Conservation (phyloP, 2,888 invertebrate species). For the Polyommatus iphigenia region DNA sequence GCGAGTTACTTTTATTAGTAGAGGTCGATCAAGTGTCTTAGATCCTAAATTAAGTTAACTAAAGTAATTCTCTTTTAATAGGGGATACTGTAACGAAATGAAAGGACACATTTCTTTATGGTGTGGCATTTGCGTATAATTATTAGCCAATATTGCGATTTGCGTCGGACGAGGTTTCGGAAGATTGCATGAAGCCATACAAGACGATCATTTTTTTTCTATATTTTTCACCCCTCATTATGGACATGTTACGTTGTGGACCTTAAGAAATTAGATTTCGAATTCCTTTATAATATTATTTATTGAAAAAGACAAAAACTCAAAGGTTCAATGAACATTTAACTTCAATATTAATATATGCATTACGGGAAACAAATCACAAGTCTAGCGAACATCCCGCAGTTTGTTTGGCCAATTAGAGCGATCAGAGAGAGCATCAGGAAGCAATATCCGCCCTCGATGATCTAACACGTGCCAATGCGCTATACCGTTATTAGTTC, state of each 20-base stretch:
- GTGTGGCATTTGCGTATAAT: no score
- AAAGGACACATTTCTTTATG: no score
- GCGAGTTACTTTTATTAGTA: background rate
- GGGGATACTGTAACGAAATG: background rate
- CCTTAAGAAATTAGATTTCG: background rate
- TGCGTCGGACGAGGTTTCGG: no score
- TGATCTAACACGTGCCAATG: background rate
- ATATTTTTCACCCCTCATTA: no score
- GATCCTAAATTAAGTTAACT: background rate
- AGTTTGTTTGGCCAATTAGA: background rate
- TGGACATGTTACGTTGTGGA: no score
- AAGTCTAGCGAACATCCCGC: background rate
- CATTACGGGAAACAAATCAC: background rate
- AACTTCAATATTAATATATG: no score
- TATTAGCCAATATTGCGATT: no score
- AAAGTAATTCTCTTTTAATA: background rate
- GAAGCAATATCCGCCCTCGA: slow-evolving; percentile 1
- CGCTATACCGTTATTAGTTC: background rate
- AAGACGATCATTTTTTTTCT: no score
- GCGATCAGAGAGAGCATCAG: background rate
- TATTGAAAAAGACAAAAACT: background rate
- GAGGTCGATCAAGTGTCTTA: background rate
- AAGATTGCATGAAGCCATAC: no score
- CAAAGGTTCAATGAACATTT: background rate
- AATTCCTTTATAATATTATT: background rate